These are phyloP conservation scores for Pseudopodoces humilis DNA, from an alignment of 2,113 vertebrate species.

Conservation along the genomic window DNA sequence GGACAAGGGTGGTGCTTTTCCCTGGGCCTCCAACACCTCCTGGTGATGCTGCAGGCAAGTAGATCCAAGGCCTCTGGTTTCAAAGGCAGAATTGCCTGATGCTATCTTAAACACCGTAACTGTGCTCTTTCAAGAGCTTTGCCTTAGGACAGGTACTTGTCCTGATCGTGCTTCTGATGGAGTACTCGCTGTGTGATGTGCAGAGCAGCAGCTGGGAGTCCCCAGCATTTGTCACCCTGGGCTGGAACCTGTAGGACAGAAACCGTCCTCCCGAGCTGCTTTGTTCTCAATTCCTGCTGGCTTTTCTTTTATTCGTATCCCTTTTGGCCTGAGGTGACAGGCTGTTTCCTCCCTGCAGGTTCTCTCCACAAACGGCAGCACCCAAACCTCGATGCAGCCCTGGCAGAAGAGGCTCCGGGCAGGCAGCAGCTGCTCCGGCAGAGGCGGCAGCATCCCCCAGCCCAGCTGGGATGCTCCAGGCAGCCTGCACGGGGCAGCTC, in stretches of 20 bases:
- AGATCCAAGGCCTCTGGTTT: neutral
- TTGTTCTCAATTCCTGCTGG: neutral
- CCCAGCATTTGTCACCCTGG: accelerated
- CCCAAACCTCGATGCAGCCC: accelerated
- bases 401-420: neutral
- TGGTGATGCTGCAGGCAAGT: neutral
- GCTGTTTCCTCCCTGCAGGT: neutral
- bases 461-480: accelerated
- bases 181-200: neutral
- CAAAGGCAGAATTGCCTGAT: neutral
- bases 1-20: neutral
- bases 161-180: neutral
- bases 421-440: neutral
- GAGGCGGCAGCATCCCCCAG: neutral
- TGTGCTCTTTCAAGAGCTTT: neutral
- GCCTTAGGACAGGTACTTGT: neutral
- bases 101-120: neutral
- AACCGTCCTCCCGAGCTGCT: neutral
- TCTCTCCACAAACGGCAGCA: neutral
- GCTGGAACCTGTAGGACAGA: neutral
- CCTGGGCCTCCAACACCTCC: neutral
- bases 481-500: accelerated
- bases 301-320: neutral
- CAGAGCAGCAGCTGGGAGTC: neutral
- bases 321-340: neutral